phyloP scores from a whole-genome alignment of 2,888 invertebrate species.

The Leucozona laternaria region DNA sequence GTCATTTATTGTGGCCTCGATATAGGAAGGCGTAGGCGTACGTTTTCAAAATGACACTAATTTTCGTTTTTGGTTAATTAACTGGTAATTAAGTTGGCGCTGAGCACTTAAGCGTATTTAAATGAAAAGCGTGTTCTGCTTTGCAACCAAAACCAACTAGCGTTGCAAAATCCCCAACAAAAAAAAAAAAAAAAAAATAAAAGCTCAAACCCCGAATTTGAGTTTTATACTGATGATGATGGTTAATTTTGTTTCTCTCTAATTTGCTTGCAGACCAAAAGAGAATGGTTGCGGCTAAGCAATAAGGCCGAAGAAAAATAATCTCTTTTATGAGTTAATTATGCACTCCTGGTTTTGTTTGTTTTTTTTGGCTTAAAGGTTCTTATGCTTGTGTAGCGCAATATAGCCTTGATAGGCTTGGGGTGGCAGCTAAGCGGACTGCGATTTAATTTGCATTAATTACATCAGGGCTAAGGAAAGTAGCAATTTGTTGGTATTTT shows the following conservation, averaged over 20 bases:
- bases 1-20: conserved; percentile 70
- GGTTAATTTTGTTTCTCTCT: conserved; percentile 7
- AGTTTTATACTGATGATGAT: conserved; percentile 19
- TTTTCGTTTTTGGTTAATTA: conserved; percentile 74
- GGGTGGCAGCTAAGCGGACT: conserved; percentile 45
- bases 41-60: conserved; percentile 66
- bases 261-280: neutral
- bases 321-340: conserved; percentile 74
- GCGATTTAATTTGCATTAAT: conserved; percentile 76
- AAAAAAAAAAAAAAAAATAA: neutral
- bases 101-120: conserved; percentile 58
- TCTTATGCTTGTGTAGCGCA: neutral
- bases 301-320: conserved; percentile 41
- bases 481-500: conserved; percentile 37
- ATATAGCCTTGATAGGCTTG: neutral
- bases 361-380: neutral
- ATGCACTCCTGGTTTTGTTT: conserved; percentile 34
- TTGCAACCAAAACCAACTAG: conserved; percentile 58
- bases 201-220: conserved; percentile 40
- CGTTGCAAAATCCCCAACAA: conserved; percentile 44
- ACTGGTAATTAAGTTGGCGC: conserved; percentile 72
- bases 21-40: conserved; percentile 13
- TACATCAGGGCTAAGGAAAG: conserved; percentile 43
- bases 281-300: conserved; percentile 22
- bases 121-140: conserved; percentile 7